phyloP scores from a whole-genome alignment of 2,113 vertebrate species.

The Corythaeola cristata region DNA sequence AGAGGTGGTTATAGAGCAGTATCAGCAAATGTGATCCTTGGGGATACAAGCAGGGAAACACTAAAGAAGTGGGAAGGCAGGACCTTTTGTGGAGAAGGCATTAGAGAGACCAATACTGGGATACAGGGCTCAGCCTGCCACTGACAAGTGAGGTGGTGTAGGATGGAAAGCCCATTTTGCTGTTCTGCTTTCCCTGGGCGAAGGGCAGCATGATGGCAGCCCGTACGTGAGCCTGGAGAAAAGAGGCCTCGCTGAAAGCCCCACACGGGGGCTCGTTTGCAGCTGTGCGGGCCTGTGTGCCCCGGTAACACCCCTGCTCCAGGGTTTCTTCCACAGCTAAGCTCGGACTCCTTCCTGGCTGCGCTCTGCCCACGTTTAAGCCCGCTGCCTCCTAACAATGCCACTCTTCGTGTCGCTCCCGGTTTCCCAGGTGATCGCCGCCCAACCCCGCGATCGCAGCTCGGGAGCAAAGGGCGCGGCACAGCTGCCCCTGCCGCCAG shows the following conservation, averaged over 20 bases:
- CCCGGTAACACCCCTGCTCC: fast-evolving
- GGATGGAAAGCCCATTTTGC: fast-evolving
- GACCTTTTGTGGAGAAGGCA: background rate
- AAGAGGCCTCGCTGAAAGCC: background rate
- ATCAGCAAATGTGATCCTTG: fast-evolving
- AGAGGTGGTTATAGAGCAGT: background rate
- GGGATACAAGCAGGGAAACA: background rate
- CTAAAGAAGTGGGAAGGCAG: fast-evolving
- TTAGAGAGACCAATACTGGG: background rate
- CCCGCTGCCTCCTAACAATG: background rate
- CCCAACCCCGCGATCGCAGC: fast-evolving
- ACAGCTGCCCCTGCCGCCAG: background rate
- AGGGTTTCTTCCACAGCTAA: background rate
- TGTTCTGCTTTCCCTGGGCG: too few relatives aligned
- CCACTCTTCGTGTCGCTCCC: fast-evolving
- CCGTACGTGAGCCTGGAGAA: fast-evolving
- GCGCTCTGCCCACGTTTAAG: fast-evolving
- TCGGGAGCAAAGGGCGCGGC: background rate
- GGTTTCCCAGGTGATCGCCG: background rate
- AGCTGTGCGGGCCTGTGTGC: too few relatives aligned
- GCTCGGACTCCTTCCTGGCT: too few relatives aligned
- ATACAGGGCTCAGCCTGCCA: background rate
- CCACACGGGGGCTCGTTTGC: fast-evolving
- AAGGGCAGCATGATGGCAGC: fast-evolving
- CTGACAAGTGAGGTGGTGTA: fast-evolving